Base-by-base conservation (phyloP, 2,113 vertebrate genomes). In the Crotalus viridis region DNA sequence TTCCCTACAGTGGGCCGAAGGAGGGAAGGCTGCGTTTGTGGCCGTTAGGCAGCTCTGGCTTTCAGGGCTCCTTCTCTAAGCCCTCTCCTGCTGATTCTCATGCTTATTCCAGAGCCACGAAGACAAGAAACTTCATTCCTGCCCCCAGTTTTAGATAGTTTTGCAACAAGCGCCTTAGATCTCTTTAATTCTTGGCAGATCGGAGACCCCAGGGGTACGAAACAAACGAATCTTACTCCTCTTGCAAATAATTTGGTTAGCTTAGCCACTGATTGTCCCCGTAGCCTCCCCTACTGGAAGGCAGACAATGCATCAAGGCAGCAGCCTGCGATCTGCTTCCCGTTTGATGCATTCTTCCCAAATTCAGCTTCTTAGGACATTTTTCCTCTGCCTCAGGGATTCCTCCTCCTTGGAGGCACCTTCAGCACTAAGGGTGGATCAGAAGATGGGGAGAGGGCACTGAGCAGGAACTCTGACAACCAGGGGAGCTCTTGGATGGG, bases 331-430 rank as follows among this genome's bases (percentile, higher is more conserved):
- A 22, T 24, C 1, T 0, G 87, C 61, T 0, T 0, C 3, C 90
- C 48, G 33, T 90, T 93, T 93, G 81, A 93, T 88, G 64, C 94
- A 17, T 51, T 93, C 61, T 90, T 28, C 8, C 33, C 87, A 10
- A 0, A 91, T 22, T 19, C 28, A n/a, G 28, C 43, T 59, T 6
- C 17, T 22, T 54, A 1, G 3, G 10, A 19, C 24, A 4, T 39
- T 26, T 51, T 24, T n/a, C 3, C 39, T 19, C 43, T 52, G 26
- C 90, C 9, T 28, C 43, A 85, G 54, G 24, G 6, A 43, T 22
- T 24, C 52, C n/a, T 22, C 54, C 39, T 26, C 9, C 15, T 52
- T 5, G 43, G 43, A 48, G 46, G 59, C 8, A 5, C 9, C 6
- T 4, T 74, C 26, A 48, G 33, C 28, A 22, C 15, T 8, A 33